Conservation (phyloP, 2,888 invertebrate genomes). For the Morpho helenor region DNA sequence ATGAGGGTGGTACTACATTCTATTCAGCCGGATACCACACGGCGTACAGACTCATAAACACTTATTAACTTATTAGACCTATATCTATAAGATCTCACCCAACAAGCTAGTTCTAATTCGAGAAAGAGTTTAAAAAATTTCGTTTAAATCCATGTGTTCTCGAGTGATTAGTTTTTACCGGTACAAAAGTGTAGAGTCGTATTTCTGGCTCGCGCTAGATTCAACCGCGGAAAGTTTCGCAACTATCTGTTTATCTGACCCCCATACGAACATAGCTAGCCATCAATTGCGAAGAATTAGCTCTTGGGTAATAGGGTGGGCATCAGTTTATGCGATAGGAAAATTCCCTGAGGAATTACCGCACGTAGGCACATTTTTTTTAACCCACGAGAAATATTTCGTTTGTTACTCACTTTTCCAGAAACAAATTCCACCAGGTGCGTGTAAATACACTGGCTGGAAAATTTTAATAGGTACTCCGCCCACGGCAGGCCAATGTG, state of each 20-base stretch:
- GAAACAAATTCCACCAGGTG: constrained; percentile 60
- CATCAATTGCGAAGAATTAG: background rate
- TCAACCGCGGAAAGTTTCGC: constrained; percentile 13
- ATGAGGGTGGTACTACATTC: too few relatives aligned
- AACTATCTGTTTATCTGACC: constrained; percentile 9
- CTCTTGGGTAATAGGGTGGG: background rate
- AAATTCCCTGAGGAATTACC: constrained; percentile 28
- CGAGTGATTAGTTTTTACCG: background rate
- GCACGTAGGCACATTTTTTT: constrained; percentile 32
- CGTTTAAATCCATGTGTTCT: too few relatives aligned
- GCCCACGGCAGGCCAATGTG: constrained; percentile 40
- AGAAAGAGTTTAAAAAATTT: too few relatives aligned
- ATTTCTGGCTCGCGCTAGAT: constrained; percentile 3
- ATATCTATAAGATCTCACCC: too few relatives aligned
- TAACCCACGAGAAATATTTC: constrained; percentile 44
- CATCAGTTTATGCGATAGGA: constrained; percentile 19
- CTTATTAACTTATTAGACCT: too few relatives aligned
- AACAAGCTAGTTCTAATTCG: too few relatives aligned
- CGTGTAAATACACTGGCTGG: constrained; percentile 45
- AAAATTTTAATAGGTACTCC: constrained; percentile 39
- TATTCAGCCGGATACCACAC: too few relatives aligned
- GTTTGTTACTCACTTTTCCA: constrained; percentile 62
- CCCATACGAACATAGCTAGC: constrained; percentile 2
- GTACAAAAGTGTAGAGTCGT: background rate
- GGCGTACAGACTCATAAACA: too few relatives aligned